These are phyloP conservation scores for Clivina fossor DNA, from an alignment of 2,888 invertebrate genomes.

Conservation along the genomic window DNA sequence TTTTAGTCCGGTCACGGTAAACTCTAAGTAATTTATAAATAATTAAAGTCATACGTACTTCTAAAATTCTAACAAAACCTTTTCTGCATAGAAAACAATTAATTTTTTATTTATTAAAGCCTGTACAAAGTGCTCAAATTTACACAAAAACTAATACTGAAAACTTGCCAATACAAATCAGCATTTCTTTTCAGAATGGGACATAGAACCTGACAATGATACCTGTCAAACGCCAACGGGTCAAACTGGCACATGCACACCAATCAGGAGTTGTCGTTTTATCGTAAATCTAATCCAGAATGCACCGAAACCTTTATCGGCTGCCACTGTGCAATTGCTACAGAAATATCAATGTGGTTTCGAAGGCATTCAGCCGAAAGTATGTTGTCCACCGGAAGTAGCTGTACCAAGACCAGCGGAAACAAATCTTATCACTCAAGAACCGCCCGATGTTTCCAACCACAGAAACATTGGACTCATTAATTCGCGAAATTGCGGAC, in stretches of 20 bases:
- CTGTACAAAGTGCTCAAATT: too few species aligned
- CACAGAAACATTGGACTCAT: constrained; percentile 52
- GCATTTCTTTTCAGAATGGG: constrained; percentile 45
- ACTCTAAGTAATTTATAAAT: too few species aligned
- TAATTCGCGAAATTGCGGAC: constrained; percentile 59
- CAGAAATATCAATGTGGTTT: constrained; percentile 52
- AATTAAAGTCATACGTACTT: too few species aligned
- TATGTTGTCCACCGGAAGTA: constrained; percentile 58
- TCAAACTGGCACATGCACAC: constrained; percentile 49
- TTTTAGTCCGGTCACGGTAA: too few species aligned
- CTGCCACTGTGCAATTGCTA: constrained; percentile 35
- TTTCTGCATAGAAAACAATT: too few species aligned
- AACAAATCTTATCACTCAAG: constrained; percentile 23
- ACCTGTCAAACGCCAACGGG: constrained; percentile 49
- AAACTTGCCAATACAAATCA: too few species aligned
- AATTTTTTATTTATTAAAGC: too few species aligned
- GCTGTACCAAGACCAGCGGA: constrained; percentile 18
- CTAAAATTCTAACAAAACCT: too few species aligned
- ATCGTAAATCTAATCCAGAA: constrained; percentile 39
- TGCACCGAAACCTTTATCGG: constrained; percentile 40
- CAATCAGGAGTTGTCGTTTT: constrained; percentile 43
- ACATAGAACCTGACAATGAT: constrained; percentile 40
- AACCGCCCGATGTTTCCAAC: constrained; percentile 49
- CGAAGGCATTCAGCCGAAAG: constrained; percentile 53
- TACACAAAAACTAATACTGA: too few species aligned